These are phyloP conservation scores for Brachirus orientalis DNA, from an alignment of 2,113 vertebrate species.

Conservation along the genomic window DNA sequence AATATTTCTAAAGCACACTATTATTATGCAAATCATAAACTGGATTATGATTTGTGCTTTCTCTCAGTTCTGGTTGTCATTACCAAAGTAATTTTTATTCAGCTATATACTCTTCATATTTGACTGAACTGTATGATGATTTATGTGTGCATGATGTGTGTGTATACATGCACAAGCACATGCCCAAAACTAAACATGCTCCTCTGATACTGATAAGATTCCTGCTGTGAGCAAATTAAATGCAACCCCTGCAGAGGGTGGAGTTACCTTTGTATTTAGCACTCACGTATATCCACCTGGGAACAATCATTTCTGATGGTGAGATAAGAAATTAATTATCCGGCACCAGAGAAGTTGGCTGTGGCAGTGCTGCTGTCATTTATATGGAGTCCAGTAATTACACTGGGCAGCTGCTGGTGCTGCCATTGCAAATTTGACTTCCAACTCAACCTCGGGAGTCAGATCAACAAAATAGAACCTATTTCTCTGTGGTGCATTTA, in stretches of 20 bases:
- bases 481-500: constrained; percentile 15
- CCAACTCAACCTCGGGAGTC: constrained; percentile 58
- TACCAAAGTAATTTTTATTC: not conserved
- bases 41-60: constrained; percentile 4
- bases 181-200: constrained; percentile 41
- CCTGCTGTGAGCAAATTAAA: constrained; percentile 75
- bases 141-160: too few relatives aligned
- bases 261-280: constrained; percentile 58
- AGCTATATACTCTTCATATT: too few relatives aligned
- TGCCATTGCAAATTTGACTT: constrained; percentile 62
- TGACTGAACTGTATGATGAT: too few relatives aligned
- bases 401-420: constrained; percentile 74
- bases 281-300: constrained; percentile 54
- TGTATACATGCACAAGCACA: not conserved
- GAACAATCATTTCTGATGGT: constrained; percentile 75
- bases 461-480: constrained; percentile 45
- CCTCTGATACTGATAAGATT: constrained; percentile 50
- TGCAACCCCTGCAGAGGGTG: constrained; percentile 61
- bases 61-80: constrained; percentile 1
- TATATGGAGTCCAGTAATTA: constrained; percentile 79
- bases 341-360: constrained; percentile 65
- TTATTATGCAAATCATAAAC: constrained; percentile 18
- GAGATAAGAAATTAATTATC: constrained; percentile 81
- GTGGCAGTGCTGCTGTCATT: constrained; percentile 71
- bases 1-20: constrained; percentile 11